These are phyloP conservation scores for Gallinago paraguaiae DNA, from an alignment of 2,113 vertebrate species.

Conservation along the genomic window DNA sequence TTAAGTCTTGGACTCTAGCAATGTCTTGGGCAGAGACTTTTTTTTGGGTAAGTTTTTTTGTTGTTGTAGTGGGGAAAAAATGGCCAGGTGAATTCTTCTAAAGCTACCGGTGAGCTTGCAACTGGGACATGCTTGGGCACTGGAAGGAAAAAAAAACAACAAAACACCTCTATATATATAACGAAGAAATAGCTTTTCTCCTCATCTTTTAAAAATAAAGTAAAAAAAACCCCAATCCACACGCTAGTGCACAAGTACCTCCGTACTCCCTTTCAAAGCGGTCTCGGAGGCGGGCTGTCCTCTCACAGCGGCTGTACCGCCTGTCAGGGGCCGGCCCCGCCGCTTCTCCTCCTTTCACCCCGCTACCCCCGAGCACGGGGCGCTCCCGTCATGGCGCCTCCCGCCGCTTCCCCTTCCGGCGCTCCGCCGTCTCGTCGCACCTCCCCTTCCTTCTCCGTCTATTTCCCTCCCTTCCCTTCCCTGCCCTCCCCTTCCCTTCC, in stretches of 20 bases:
- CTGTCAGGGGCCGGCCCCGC: neutral
- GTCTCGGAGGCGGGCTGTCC: neutral
- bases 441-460: no score
- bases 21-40: no score
- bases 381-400: fast-evolving
- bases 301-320: neutral
- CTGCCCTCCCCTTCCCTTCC: no score
- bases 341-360: neutral
- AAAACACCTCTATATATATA: no score
- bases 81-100: no score
- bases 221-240: no score
- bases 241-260: no score
- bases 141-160: neutral
- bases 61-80: neutral
- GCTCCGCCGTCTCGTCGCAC: fast-evolving
- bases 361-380: neutral
- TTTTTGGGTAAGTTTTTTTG: neutral
- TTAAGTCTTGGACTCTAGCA: no score
- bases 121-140: neutral
- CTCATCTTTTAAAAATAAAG: neutral
- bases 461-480: no score
- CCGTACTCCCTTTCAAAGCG: no score
- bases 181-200: neutral
- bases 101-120: no score
- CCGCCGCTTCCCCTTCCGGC: neutral